phyloP scores from a whole-genome alignment of 2,888 invertebrate species.

The Zygogramma bicolorata region DNA sequence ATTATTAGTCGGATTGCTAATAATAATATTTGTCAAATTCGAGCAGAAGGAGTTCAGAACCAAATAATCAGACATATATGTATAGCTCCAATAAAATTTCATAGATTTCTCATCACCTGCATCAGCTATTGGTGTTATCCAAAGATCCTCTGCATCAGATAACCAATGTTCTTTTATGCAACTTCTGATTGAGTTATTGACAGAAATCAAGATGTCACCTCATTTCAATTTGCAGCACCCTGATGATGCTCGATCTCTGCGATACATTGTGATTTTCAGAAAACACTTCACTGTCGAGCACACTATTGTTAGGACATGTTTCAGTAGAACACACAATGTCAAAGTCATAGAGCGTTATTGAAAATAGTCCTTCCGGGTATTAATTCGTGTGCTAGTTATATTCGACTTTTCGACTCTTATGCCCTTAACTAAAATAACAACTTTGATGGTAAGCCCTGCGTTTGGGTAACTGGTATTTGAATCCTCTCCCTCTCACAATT shows the following conservation, averaged over 20 bases:
- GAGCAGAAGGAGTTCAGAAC: constrained; percentile 3
- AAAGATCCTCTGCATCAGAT: not conserved
- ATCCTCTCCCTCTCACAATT: no score
- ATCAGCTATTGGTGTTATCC: not conserved
- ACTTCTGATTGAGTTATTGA: not conserved
- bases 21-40: not conserved
- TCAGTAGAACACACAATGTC: no score
- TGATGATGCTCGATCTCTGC: not conserved
- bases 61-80: not conserved
- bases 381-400: no score
- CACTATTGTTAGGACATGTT: no score
- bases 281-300: no score
- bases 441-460: no score
- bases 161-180: not conserved
- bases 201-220: not conserved
- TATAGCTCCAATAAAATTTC: not conserved
- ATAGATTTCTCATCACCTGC: not conserved
- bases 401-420: no score
- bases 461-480: no score
- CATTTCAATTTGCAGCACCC: not conserved
- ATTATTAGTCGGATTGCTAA: not conserved
- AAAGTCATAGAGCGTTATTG: no score
- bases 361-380: no score
- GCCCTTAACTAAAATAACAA: no score
- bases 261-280: not conserved